Percentiles rank a stretch among this genome's conserved stretches.
Evolutionary conservation across 2,888 invertebrate genomes (phyloP).

Genomic region (Rhingia campestris): DNA sequence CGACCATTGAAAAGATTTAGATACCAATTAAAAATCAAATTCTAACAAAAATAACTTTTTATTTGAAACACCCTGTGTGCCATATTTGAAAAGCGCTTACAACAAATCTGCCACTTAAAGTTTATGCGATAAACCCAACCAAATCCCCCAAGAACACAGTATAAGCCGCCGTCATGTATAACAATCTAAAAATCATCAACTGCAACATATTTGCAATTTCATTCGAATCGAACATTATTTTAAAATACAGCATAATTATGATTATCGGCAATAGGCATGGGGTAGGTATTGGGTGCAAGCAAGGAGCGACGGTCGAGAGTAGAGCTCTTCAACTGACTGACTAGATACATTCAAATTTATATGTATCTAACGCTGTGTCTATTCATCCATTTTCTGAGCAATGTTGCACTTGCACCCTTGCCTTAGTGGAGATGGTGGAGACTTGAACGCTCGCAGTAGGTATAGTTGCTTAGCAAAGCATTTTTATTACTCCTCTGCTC

Average conservation of each 20-base stretch:
- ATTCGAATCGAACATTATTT: slow-evolving; percentile 65
- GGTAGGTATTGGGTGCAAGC: background rate
- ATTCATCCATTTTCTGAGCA: slow-evolving; percentile 44
- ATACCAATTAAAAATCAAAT: too few species aligned
- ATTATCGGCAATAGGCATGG: slow-evolving; percentile 32
- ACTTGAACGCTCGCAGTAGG: slow-evolving; percentile 29
- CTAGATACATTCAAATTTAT: slow-evolving; percentile 47
- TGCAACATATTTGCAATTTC: slow-evolving; percentile 60
- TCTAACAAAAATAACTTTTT: too few species aligned
- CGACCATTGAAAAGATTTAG: too few species aligned
- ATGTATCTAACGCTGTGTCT: slow-evolving; percentile 8
- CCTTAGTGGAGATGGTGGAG: slow-evolving; percentile 29
- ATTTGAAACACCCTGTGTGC: too few species aligned
- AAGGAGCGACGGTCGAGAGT: background rate
- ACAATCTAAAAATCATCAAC: slow-evolving; percentile 57
- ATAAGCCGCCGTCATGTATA: slow-evolving; percentile 26
- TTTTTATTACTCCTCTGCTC: slow-evolving; percentile 50
- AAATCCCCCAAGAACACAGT: slow-evolving; percentile 21
- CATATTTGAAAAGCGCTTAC: background rate
- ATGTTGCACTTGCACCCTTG: slow-evolving; percentile 34
- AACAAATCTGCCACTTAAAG: background rate
- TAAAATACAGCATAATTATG: slow-evolving; percentile 63
- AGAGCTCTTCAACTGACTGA: slow-evolving; percentile 41
- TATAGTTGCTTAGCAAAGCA: slow-evolving; percentile 63
- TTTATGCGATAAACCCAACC: too few species aligned